Evolutionary conservation across 2,113 vertebrate genomes (phyloP), one percentile per base, ranked within the genome.

Genomic region (Tor tambroides): DNA sequence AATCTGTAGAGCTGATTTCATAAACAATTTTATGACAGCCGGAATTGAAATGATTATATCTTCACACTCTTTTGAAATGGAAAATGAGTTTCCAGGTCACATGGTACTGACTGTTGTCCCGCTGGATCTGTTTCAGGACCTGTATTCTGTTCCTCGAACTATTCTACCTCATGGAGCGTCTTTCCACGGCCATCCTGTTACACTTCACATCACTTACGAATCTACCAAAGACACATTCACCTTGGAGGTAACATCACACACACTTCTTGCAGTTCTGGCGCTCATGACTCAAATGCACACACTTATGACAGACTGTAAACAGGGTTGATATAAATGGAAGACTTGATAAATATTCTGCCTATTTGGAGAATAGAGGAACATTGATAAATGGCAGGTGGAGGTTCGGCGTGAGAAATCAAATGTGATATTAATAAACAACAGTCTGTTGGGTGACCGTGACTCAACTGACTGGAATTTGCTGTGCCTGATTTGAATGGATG

Each of bases 111-210:
- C 23, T 61, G 56, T 59, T n/a, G 56, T 61, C 41, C 46, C 32
- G 1, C 12, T 76, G 38, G 75, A 5, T 87, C 3, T 90, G 9
- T 88, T 59, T 1, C 61, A 98, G 98, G 98, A 99, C 89, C 94
- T 99, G 90, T 99, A 99, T 90, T 99, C 97, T 19, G 97, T 99
- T 95, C 98, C 98, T 91, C 96, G 98, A 91, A 99, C 98, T 89
- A 99, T 99, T 95, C 97, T 99, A 98, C 98, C 98, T 98, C 98
- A 99, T 28, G 98, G 98, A 89, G 98, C 98, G 81, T 99, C 98
- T 78, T 99, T 96, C 92, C 97, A 99, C 28, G 98, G 98, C 93
- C 98, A 99, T 94, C 96, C 98, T 83, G 94, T 99, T 93, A 96
- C 97, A 26, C 97, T 99, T 83, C 97, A 98, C 89, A 94, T 99